Base-by-base conservation (phyloP, 2,797 vertebrate species). In the Tauraco hartlaubi region DNA sequence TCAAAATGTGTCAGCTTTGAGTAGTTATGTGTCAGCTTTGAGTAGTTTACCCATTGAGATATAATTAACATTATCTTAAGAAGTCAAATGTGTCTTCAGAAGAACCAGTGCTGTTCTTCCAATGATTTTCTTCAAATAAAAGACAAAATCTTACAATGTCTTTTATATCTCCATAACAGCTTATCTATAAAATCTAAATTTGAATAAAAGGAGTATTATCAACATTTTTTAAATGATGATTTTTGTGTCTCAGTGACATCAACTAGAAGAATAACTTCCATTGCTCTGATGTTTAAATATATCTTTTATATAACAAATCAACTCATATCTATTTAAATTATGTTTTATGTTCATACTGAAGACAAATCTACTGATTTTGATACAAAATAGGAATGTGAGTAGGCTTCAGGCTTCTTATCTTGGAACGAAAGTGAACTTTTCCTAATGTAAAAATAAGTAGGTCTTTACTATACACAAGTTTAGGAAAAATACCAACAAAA, bases 401-500 rank as follows among this genome's bases (percentile, higher is more conserved):
- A 35, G 39, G 39, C 56, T 72, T 81, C 28, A n/a, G 23, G 29
- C 39, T 77, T 88, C 35, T 56, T 81, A 22, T n/a, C 28, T 75
- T 93, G 58, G 11, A 72, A 66, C 51, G 61, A 59, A 91, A 75
- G 35, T 68, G 12, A 95, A 52, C 18, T 52, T 90, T 10, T 16
- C 43, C 21, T 66, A 43, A 54, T 69, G 8, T 76, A 64, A 89
- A 94, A 91, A 76, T 82, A 87, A 67, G 16, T 82, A 79, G 16
- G 15, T 82, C 68, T 89, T 91, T 76, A 52, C n/a, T 85, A 29
- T 33, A 31, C 20, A 67, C 6, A 64, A 62, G 10, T 85, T 84
- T 68, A 61, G 73, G 66, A 84, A 85, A 86, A 84, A 78, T 33
- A 64, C 6, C 23, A 84, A 48, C 67, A 93, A 86, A 95, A 89